phyloP scores from a whole-genome alignment of 1,140 invertebrate species.

The Cyrtorhinus lividipennis region DNA sequence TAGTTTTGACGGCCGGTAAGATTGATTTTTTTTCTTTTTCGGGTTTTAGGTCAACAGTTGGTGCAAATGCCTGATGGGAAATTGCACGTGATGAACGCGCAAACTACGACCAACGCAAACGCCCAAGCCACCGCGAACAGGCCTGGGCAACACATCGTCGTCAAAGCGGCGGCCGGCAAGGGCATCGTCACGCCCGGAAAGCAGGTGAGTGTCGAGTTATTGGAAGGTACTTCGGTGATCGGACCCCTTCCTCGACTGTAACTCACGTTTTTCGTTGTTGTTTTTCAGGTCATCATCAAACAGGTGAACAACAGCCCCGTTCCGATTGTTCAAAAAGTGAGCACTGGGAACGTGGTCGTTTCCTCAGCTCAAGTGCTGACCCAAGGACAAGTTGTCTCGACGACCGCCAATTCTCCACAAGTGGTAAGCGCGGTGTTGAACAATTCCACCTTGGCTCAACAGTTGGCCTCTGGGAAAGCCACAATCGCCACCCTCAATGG shows the following conservation, averaged over 20 bases:
- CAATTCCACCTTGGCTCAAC: constrained; percentile 55
- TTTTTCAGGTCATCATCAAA: constrained; percentile 23
- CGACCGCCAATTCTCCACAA: constrained; percentile 24
- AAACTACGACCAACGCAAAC: constrained; percentile 20
- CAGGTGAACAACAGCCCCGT: constrained; percentile 19
- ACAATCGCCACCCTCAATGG: constrained; percentile 61
- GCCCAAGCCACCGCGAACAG: constrained; percentile 7
- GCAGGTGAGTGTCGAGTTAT: not conserved
- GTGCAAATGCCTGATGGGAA: constrained; percentile 87
- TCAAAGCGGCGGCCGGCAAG: constrained; percentile 11
- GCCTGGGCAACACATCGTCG: constrained; percentile 13
- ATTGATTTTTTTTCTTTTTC: too few relatives aligned
- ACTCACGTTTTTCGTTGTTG: too few relatives aligned
- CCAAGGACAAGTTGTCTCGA: constrained; percentile 25
- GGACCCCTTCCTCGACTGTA: too few relatives aligned
- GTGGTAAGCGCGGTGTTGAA: constrained; percentile 58
- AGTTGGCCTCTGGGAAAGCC: constrained; percentile 59
- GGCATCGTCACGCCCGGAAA: not conserved
- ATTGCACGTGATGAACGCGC: constrained; percentile 55
- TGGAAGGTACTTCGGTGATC: too few relatives aligned
- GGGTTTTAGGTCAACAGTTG: constrained; percentile 68
- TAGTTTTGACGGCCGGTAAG: too few relatives aligned
- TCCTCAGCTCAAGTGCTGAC: constrained; percentile 25
- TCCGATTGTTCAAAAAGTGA: constrained; percentile 24
- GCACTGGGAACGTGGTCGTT: constrained; percentile 22